Conservation (phyloP, 2,888 invertebrate species). For the Cephus pulcher region DNA sequence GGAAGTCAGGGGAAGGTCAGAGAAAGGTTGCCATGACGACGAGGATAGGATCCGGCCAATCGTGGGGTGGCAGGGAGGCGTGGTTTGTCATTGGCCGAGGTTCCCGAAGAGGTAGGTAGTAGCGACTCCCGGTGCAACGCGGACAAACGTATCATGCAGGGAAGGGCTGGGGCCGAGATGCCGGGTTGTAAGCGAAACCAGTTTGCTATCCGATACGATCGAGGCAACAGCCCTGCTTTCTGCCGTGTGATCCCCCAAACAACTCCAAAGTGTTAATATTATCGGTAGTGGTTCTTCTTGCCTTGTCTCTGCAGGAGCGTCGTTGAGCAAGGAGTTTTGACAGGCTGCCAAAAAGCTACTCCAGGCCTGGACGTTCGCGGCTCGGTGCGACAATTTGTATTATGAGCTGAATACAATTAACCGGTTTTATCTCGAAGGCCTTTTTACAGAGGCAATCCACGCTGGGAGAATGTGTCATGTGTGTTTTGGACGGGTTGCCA, state of each 20-base stretch:
- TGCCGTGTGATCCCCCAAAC: constrained; percentile 40
- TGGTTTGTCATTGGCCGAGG: constrained; percentile 58
- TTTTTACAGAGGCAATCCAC: neutral
- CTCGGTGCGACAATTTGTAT: neutral
- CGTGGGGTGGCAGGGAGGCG: constrained; percentile 66
- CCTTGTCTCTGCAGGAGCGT: neutral
- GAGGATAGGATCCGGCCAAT: constrained; percentile 70
- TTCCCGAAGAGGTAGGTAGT: constrained; percentile 36
- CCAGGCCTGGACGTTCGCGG: neutral
- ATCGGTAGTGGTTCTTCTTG: constrained; percentile 4
- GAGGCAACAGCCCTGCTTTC: constrained; percentile 56
- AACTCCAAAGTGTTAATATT: neutral
- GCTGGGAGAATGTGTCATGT: neutral
- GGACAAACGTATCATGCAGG: constrained; percentile 65
- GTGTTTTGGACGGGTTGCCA: neutral
- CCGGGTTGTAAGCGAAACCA: constrained; percentile 66
- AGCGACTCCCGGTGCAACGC: constrained; percentile 55
- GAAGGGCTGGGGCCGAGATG: constrained; percentile 65
- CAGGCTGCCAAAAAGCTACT: neutral
- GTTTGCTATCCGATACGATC: constrained; percentile 67
- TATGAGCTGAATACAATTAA: neutral
- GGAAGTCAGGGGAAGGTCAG: constrained; percentile 46
- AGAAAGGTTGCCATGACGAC: constrained; percentile 68
- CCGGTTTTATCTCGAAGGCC: neutral
- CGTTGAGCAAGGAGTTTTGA: neutral